Conservation (phyloP, 2,888 invertebrate genomes). For the Volucella inanis region DNA sequence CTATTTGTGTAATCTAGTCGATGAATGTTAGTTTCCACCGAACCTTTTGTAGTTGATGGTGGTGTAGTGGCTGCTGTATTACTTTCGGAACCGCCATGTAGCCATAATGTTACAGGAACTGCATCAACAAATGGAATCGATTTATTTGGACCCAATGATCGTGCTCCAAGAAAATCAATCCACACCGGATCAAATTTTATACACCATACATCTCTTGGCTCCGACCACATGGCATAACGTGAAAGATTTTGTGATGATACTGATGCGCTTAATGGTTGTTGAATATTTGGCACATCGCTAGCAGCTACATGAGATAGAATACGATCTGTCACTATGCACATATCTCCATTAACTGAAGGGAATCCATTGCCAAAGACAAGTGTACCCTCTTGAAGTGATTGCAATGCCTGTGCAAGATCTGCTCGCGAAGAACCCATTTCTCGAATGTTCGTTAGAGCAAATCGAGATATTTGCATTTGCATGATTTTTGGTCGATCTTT, state of each 20-base stretch:
- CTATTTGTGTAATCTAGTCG: slow-evolving; percentile 76
- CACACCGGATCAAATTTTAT: slow-evolving; percentile 94
- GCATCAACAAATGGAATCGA: slow-evolving; percentile 93
- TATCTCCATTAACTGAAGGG: slow-evolving; percentile 88
- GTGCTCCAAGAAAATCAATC: slow-evolving; percentile 95
- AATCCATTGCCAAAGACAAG: slow-evolving; percentile 91
- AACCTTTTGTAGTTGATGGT: slow-evolving; percentile 76
- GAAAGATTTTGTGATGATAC: slow-evolving; percentile 81
- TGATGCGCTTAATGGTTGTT: slow-evolving; percentile 79
- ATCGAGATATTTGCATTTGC: slow-evolving; percentile 85
- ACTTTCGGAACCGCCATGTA: slow-evolving; percentile 83
- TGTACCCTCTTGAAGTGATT: slow-evolving; percentile 89
- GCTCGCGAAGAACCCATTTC: slow-evolving; percentile 86
- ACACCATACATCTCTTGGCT: slow-evolving; percentile 95
- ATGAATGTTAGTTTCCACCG: slow-evolving; percentile 76
- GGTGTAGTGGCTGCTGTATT: slow-evolving; percentile 76
- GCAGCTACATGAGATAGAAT: slow-evolving; percentile 89
- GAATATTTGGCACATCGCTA: slow-evolving; percentile 81
- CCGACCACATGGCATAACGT: slow-evolving; percentile 89
- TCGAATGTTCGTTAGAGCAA: slow-evolving; percentile 88
- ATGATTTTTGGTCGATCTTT: slow-evolving; percentile 94
- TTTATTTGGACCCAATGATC: slow-evolving; percentile 88
- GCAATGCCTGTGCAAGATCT: slow-evolving; percentile 91
- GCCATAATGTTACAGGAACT: slow-evolving; percentile 94
- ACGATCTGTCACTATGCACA: slow-evolving; percentile 91